These are phyloP conservation scores for Tamandua tetradactyla DNA, from an alignment of 2,797 vertebrate species.

Conservation along the genomic window DNA sequence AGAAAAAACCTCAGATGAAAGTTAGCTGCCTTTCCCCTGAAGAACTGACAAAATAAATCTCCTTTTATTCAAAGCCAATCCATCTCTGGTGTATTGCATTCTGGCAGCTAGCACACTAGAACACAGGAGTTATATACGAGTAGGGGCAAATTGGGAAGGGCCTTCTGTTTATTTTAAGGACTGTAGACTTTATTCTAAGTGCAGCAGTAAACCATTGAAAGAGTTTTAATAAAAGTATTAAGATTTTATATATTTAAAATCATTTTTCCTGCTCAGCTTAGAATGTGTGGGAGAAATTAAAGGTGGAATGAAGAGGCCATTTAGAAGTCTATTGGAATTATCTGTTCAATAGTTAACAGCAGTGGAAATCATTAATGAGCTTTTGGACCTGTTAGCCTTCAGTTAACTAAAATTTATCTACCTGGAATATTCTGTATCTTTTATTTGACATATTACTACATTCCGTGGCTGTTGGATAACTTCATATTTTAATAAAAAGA, in stretches of 20 bases:
- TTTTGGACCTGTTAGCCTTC: not conserved
- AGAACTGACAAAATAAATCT: no score
- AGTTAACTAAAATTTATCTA: not conserved
- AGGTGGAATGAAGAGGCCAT: not conserved
- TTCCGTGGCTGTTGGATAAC: not conserved
- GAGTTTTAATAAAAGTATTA: not conserved
- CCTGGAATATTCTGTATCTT: not conserved
- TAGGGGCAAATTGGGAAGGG: not conserved
- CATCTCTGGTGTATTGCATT: no score
- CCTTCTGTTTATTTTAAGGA: not conserved
- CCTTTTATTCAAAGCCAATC: no score
- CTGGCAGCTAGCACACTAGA: no score
- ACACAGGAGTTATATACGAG: not conserved
- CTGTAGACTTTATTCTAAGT: not conserved
- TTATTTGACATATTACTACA: not conserved
- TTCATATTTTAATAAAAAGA: not conserved
- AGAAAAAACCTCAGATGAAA: no score
- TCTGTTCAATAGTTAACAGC: not conserved
- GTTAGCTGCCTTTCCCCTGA: no score
- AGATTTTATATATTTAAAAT: not conserved
- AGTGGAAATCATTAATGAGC: not conserved
- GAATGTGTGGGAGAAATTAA: not conserved
- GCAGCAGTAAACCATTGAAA: not conserved
- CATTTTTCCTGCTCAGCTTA: not conserved
- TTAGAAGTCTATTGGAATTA: not conserved